phyloP scores from a whole-genome alignment of 1,140 invertebrate genomes.

The Steinernema khuongi region DNA sequence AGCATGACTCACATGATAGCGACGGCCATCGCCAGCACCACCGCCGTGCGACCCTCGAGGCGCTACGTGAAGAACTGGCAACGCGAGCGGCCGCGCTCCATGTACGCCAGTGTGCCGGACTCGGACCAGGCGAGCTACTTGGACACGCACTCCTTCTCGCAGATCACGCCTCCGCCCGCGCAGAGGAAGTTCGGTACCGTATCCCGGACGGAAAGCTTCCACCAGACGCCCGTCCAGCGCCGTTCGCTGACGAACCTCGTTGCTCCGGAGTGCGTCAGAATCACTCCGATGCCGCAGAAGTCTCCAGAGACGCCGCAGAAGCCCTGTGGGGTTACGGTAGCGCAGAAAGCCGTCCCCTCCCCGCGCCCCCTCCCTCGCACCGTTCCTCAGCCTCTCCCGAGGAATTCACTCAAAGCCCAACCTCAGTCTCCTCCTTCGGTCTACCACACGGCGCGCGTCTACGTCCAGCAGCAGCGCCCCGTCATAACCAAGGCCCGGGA shows the following conservation, averaged over 20 bases:
- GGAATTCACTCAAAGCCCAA: neutral
- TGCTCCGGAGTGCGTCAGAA: neutral
- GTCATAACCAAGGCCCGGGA: neutral
- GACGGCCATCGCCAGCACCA: conserved; percentile 6
- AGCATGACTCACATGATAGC: conserved; percentile 11
- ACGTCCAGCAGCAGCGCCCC: neutral
- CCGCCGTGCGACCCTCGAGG: neutral
- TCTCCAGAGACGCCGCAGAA: neutral
- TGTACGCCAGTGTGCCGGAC: conserved; percentile 3
- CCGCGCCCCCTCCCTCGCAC: neutral
- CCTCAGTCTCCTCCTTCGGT: neutral
- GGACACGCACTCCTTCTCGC: neutral
- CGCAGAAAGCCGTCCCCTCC: neutral
- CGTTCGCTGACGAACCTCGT: neutral
- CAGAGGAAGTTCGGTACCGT: conserved; percentile 17
- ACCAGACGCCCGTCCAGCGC: neutral
- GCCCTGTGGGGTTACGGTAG: neutral
- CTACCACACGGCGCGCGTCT: conserved; percentile 2
- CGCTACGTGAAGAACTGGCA: neutral
- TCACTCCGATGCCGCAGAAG: conserved; percentile 6
- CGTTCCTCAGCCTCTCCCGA: neutral
- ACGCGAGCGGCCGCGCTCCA: neutral
- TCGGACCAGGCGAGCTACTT: neutral
- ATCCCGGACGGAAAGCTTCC: conserved; percentile 23
- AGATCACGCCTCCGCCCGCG: neutral